Evolutionary conservation across 2,797 vertebrate species (phyloP), one percentile per base, ranked within the genome.

Genomic region (Erpetoichthys calabaricus): DNA sequence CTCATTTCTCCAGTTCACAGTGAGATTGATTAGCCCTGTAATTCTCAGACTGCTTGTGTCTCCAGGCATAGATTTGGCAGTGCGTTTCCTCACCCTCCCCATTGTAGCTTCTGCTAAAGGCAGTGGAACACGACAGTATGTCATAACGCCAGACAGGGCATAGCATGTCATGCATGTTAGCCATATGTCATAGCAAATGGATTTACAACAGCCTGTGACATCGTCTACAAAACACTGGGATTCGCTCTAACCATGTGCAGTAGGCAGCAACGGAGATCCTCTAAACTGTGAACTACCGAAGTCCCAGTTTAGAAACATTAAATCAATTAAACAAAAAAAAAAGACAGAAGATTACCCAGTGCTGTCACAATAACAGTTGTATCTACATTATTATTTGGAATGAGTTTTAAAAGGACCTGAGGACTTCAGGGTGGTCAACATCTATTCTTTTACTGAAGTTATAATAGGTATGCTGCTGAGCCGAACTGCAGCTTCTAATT

Each of bases 61-160:
- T 86, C 71, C 57, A 68, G 71, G 76, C 70, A 57, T 82, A 80
- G 79, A 75, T 63, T 69, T 63, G 61, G 44, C 61, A 68, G 64
- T 60, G 68, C 64, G 59, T 73, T 64, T 71, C 64, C 5, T 59
- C 5, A 42, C 47, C 56, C 59, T 53, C 56, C 55, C 43, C 56
- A 45, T 8, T 51, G 60, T 42, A 45, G 45, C 51, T 60, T 70
- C 70, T 76, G 76, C 75, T 78, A 71, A 69, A 77, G 70, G 76
- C 80, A 63, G 68, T 68, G 70, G 73, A 73, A 77, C 76, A 83
- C 75, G 80, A 77, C 75, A 83, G 78, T 81, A 82, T 84, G 83
- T 75, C 77, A 80, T 68, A 61, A 66, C 67, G 69, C 58, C 67
- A 82, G 83, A 82, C 80, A 82, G 76, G 79, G 75, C 74, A 74